Conservation (phyloP, 2,113 vertebrate species). For the Centropus bengalensis region DNA sequence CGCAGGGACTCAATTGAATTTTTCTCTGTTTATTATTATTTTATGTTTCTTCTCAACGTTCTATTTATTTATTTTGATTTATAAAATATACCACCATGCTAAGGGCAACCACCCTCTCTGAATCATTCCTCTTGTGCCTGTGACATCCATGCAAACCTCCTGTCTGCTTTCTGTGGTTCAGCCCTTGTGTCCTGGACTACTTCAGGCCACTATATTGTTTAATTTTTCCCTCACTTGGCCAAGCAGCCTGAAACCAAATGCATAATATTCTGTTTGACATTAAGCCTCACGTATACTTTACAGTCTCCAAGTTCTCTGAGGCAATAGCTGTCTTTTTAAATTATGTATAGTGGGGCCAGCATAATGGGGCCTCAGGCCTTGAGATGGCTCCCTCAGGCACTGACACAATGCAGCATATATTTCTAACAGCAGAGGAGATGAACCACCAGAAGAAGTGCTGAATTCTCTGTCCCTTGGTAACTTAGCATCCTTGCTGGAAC, state of each 20-base stretch:
- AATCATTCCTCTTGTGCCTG: not conserved
- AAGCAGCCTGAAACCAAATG: slow-evolving; percentile 11
- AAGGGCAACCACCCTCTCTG: not conserved
- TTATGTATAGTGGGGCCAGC: not conserved
- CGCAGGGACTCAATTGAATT: not conserved
- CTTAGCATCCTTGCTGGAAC: not conserved
- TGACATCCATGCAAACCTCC: not conserved
- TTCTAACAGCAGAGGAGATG: not conserved
- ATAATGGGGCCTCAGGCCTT: not conserved
- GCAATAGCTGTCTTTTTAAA: slow-evolving; percentile 21
- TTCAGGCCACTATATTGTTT: not conserved
- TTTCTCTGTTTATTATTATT: not conserved
- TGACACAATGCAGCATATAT: not conserved
- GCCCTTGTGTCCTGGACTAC: not conserved
- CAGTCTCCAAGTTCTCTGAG: not conserved
- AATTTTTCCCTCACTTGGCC: slow-evolving; percentile 16
- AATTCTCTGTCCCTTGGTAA: not conserved
- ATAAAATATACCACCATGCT: not conserved
- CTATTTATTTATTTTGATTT: slow-evolving; percentile 26
- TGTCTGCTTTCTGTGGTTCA: not conserved
- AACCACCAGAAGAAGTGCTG: not conserved
- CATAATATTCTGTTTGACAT: slow-evolving; percentile 24
- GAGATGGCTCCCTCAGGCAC: not conserved
- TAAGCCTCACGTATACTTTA: not conserved
- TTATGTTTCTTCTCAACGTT: not conserved